phyloP scores from a whole-genome alignment of 1,140 invertebrate species.

The Pseudoatta argentina region DNA sequence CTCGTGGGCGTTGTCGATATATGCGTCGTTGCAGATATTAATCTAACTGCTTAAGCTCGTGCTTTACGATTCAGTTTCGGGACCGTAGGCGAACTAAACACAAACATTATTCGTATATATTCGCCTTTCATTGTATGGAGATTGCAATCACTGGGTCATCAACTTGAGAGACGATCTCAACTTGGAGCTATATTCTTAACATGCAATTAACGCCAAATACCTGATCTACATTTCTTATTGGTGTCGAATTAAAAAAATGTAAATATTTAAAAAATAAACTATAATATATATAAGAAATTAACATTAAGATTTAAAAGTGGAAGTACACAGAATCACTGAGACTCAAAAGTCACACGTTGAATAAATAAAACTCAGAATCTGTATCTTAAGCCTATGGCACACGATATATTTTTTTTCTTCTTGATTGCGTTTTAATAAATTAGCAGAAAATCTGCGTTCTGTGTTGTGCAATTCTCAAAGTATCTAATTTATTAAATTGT shows the following conservation, averaged over 20 bases:
- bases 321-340: not conserved
- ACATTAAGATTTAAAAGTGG: not conserved
- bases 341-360: not conserved
- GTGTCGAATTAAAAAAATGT: not conserved
- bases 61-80: slow-evolving; percentile 52
- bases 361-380: not conserved
- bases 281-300: not conserved
- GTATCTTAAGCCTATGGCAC: not conserved
- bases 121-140: slow-evolving; percentile 7
- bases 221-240: not conserved
- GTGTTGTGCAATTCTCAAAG: too few relatives aligned
- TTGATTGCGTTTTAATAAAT: too few relatives aligned
- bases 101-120: slow-evolving; percentile 33
- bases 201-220: not conserved
- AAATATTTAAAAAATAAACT: not conserved
- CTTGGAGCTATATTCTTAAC: not conserved
- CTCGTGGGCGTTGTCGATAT: slow-evolving; percentile 29
- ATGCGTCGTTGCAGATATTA: slow-evolving; percentile 49
- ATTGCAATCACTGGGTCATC: not conserved
- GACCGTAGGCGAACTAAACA: slow-evolving; percentile 32
- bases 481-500: too few relatives aligned
- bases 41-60: slow-evolving; percentile 45
- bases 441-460: too few relatives aligned
- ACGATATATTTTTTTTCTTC: too few relatives aligned
- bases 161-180: not conserved